Evolutionary conservation across 1,140 invertebrate genomes (phyloP), one percentile per base, ranked within the genome.

Genomic region (Drosophila neocordata): DNA sequence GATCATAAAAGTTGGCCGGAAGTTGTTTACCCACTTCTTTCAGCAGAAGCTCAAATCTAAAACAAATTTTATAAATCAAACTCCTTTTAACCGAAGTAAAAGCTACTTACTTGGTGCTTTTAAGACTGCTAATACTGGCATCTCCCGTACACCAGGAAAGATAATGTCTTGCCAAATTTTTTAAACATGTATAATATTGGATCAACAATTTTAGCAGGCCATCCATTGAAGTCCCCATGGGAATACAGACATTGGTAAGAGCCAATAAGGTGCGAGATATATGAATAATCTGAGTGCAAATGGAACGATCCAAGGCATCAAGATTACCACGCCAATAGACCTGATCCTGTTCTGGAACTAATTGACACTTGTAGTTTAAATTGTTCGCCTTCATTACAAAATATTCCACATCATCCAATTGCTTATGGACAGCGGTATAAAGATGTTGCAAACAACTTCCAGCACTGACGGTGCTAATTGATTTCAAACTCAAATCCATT

Each of bases 11-110:
- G 18, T 92, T 90, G 7, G 92, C 91, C 27, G 93, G 93, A 37
- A 95, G 79, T 37, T 93, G 87, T 79, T 92, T 94, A 0, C 94
- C 94, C 41, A 93, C 92, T 27, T 93, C 87, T 69, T 93, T 92
- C 9, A 94, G 83, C 8, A 94, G 75, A 64, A 92, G 91, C 73
- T 94, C 93, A 77, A 94, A 94, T 77, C 93, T 94, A 44, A 51
- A 78, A 82, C 0, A 1, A 0, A n/a, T 20, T 15, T 1, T 2
- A 18, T 8, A 22, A 67, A 11, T 2, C 0, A 58, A n/a, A 4
- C 6, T 4, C n/a, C 20, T 53, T 37, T 6, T 22, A 1, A 34
- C 9, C 7, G 11, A 58, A 24, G 1, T 1, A 7, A 18, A 1
- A 8, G 1, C 0, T 1, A 79, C 82, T 77, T 60, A 90, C 89